Evolutionary conservation across 2,113 vertebrate species (phyloP).

Genomic region (Peromyscus maniculatus): DNA sequence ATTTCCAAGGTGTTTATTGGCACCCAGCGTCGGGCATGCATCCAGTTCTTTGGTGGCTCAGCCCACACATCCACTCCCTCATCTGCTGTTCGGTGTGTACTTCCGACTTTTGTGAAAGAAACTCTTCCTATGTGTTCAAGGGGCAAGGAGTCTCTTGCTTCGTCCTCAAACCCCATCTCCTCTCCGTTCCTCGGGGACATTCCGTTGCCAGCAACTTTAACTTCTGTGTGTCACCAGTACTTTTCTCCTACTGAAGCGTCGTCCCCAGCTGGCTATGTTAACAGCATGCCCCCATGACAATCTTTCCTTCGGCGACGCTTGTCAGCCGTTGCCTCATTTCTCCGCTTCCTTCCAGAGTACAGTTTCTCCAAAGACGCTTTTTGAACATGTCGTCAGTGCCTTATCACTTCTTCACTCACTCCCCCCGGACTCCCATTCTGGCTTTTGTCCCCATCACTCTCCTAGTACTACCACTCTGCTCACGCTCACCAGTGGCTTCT

Average conservation of each 20-base stretch:
- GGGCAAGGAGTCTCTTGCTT: not conserved
- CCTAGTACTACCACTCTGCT: not conserved
- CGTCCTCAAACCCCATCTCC: not conserved
- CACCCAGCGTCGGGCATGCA: not conserved
- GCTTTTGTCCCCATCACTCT: not conserved
- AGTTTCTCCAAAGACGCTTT: slow-evolving; percentile 40
- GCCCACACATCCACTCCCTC: not conserved
- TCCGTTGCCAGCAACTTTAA: not conserved
- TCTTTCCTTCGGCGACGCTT: not conserved
- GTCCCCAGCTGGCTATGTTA: not conserved
- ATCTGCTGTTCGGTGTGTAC: too few relatives aligned
- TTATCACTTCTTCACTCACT: not conserved
- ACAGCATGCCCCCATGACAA: not conserved
- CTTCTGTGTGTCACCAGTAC: not conserved
- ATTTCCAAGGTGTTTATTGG: not conserved
- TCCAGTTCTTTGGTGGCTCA: not conserved
- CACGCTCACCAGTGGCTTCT: not conserved
- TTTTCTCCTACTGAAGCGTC: not conserved
- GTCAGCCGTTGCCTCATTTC: not conserved
- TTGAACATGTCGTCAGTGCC: not conserved
- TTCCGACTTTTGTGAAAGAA: not conserved
- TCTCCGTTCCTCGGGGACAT: not conserved
- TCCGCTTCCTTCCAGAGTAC: slow-evolving; percentile 11
- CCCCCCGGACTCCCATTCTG: not conserved
- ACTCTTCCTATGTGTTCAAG: not conserved